Base-by-base conservation (phyloP, 2,888 invertebrate species). In the Hyles lineata region DNA sequence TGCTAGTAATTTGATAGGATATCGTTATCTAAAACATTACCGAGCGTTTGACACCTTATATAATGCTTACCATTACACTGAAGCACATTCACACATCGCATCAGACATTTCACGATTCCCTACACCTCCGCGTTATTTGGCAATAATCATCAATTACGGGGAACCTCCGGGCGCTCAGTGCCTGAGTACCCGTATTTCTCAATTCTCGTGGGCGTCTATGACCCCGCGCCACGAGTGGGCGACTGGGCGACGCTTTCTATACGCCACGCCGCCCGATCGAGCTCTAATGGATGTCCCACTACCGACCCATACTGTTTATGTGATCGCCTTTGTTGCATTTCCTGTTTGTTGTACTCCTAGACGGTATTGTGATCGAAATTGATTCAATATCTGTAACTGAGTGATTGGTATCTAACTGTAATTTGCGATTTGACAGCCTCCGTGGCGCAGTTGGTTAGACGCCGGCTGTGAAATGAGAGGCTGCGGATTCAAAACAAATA, bases 191-290 rank as follows among this genome's bases (percentile, higher is more conserved):
- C 79, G 83, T 85, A 82, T 89, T 89, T 86, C 90, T 83, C 86
- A 89, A 90, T 82, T 82, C 81, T 82, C 83, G 92, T 92, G 89
- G 92, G 92, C 82, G 88, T 76, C 78, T 77, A 81, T 92, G 92
- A 93, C 93, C 93, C 92, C 90, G 91, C 84, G 88, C 79, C 89
- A 84, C 85, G 91, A 89, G 92, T 92, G 88, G 93, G 93, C 83
- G 79, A 83, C 83, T 92, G 88, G 93, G 93, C 83, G 79, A 83
- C 83, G 84, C 91, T 92, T 91, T 92, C 91, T 91, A 91, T 85
- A 82, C 77, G 81, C 80, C 81, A 82, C 77, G 81, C 80, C 81
- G 35, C 1, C 76, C 80, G 77, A 78, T 80, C 80, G 86, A 85
- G 85, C 81, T 85, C 86, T 81, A 83, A 83, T 81, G 75, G 71